Conservation (phyloP, 2,888 invertebrate genomes). For the Cheilosia impressa region DNA sequence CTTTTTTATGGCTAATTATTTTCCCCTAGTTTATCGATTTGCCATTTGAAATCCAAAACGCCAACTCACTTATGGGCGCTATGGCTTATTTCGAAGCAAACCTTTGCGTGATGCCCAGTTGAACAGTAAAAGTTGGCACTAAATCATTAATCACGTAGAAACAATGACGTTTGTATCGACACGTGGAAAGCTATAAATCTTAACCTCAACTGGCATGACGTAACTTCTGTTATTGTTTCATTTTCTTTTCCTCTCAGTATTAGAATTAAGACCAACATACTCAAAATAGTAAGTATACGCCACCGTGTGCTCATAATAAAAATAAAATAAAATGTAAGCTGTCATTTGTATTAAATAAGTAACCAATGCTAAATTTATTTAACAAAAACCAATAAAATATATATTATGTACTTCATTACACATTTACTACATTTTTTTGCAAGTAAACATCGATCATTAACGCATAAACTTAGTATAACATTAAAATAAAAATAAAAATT, state of each 20-base stretch:
- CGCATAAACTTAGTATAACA: constrained; percentile 71
- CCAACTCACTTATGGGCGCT: too few species aligned
- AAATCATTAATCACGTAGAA: neutral
- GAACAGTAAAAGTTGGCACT: neutral
- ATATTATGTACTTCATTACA: constrained; percentile 71
- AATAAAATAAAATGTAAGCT: constrained; percentile 47
- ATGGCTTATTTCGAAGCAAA: neutral
- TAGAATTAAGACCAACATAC: neutral
- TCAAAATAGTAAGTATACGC: constrained; percentile 33
- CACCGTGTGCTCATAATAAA: neutral
- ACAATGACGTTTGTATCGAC: neutral
- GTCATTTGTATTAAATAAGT: constrained; percentile 46
- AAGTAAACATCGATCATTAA: constrained; percentile 75
- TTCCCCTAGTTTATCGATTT: neutral
- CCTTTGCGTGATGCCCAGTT: constrained; percentile 32
- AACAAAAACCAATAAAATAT: constrained; percentile 66
- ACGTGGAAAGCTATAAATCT: too few species aligned
- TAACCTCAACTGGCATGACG: too few species aligned
- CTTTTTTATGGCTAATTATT: neutral
- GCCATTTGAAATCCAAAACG: neutral
- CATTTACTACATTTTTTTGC: constrained; percentile 71
- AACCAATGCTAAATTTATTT: constrained; percentile 62
- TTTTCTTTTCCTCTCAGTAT: too few species aligned
- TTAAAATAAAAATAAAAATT: constrained; percentile 76
- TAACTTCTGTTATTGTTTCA: too few species aligned